These are phyloP conservation scores for Cariama cristata DNA, from an alignment of 2,113 vertebrate genomes.

Conservation along the genomic window DNA sequence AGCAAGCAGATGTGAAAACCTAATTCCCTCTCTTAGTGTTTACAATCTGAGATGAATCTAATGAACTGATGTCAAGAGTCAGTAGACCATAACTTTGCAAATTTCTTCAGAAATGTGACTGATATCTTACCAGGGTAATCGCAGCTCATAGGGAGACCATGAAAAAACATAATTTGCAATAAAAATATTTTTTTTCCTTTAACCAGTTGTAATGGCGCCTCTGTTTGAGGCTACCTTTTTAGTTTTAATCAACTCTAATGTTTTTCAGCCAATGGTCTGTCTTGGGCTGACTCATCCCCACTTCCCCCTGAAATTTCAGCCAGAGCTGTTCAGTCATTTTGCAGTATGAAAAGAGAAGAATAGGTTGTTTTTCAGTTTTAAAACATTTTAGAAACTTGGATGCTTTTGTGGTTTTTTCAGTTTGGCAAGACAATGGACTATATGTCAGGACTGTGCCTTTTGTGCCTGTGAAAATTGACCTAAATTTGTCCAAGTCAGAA, in stretches of 20 bases:
- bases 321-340: not conserved
- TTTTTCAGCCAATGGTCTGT: not conserved
- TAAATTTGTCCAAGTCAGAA: conserved; percentile 32
- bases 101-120: not conserved
- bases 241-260: not conserved
- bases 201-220: not conserved
- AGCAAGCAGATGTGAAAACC: not conserved
- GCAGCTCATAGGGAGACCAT: not conserved
- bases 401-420: not conserved
- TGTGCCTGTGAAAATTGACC: conserved; percentile 24
- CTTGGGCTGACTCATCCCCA: not conserved
- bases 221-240: not conserved
- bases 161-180: not conserved
- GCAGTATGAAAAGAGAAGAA: not conserved
- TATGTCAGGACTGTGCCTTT: not conserved
- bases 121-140: not conserved
- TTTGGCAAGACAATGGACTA: not conserved
- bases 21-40: not conserved
- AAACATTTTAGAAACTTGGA: not conserved
- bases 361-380: not conserved
- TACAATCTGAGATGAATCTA: not conserved
- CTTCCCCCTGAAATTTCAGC: not conserved
- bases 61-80: not conserved
- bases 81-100: not conserved
- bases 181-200: not conserved